A percentile compares a stretch with the other conserved stretches of the same genome.
Conservation (phyloP, 2,888 invertebrate genomes). For the Epistrophella euchroma region DNA sequence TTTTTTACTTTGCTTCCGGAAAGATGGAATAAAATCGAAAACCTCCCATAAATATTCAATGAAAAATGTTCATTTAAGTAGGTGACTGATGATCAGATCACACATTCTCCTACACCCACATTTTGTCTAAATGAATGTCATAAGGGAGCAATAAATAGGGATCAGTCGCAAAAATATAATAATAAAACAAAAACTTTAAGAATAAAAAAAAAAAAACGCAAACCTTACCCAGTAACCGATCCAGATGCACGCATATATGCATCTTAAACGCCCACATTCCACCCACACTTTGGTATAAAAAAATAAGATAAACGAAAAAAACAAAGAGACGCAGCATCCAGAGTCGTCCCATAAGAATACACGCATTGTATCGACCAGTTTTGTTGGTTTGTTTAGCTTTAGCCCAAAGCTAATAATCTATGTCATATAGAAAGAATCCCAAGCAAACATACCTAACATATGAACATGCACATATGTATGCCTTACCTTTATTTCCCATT, state of each 20-base stretch:
- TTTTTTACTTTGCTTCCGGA: slow-evolving; percentile 50
- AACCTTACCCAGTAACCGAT: slow-evolving; percentile 61
- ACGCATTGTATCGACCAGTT: slow-evolving; percentile 43
- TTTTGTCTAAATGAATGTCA: slow-evolving; percentile 45
- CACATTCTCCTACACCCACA: slow-evolving; percentile 57
- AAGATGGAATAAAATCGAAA: slow-evolving; percentile 55
- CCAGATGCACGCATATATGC: slow-evolving; percentile 57
- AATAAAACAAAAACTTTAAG: background rate
- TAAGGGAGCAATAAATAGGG: slow-evolving; percentile 65
- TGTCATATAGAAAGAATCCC: slow-evolving; percentile 35
- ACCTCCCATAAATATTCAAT: slow-evolving; percentile 64
- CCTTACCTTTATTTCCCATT: slow-evolving; percentile 46
- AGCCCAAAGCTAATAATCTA: slow-evolving; percentile 19
- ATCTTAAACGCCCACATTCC: slow-evolving; percentile 56
- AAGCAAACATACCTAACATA: slow-evolving; percentile 34
- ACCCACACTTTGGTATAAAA: slow-evolving; percentile 60
- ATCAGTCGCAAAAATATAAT: slow-evolving; percentile 55
- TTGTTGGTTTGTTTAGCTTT: slow-evolving; percentile 30
- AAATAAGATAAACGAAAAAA: slow-evolving; percentile 17
- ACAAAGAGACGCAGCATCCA: slow-evolving; percentile 41
- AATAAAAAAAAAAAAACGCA: background rate
- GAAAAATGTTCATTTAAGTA: slow-evolving; percentile 48
- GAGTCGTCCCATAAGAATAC: slow-evolving; percentile 36
- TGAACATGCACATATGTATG: background rate
- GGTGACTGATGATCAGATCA: slow-evolving; percentile 60